Percentiles rank a stretch among this genome's conserved stretches.
Evolutionary conservation across 2,888 invertebrate species (phyloP).

Genomic region (Limnephilus marmoratus): DNA sequence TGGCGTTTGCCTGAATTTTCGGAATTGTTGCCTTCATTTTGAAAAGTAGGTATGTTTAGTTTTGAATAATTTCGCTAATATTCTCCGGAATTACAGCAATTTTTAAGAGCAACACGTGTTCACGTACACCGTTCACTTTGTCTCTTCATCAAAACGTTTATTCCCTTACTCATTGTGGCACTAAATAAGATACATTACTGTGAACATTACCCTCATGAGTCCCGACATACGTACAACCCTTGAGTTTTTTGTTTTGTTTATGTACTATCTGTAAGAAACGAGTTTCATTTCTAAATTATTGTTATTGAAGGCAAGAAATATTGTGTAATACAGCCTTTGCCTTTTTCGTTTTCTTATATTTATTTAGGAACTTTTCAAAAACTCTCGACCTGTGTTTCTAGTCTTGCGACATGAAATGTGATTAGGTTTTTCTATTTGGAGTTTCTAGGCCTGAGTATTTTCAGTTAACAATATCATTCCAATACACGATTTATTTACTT

Average conservation of each 20-base stretch:
- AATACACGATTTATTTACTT: too few relatives aligned
- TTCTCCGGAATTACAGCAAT: not conserved
- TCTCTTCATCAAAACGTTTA: not conserved
- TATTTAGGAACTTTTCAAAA: not conserved
- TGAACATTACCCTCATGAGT: not conserved
- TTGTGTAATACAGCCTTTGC: not conserved
- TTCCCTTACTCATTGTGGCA: not conserved
- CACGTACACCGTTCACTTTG: not conserved
- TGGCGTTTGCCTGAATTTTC: not conserved
- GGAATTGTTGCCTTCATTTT: not conserved
- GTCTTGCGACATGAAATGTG: too few relatives aligned
- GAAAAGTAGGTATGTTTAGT: not conserved
- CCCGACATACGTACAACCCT: not conserved
- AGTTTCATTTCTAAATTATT: not conserved
- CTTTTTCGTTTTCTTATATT: not conserved
- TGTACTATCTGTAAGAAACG: not conserved
- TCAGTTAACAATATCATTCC: too few relatives aligned
- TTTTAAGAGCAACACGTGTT: not conserved
- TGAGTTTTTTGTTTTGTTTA: not conserved
- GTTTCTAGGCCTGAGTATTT: too few relatives aligned
- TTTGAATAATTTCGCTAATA: not conserved
- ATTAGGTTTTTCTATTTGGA: too few relatives aligned
- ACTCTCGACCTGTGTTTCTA: too few relatives aligned
- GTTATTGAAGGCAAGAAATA: not conserved
- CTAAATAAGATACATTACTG: not conserved